Evolutionary conservation across 2,113 vertebrate genomes (phyloP).

Genomic region (Petroica traversi): DNA sequence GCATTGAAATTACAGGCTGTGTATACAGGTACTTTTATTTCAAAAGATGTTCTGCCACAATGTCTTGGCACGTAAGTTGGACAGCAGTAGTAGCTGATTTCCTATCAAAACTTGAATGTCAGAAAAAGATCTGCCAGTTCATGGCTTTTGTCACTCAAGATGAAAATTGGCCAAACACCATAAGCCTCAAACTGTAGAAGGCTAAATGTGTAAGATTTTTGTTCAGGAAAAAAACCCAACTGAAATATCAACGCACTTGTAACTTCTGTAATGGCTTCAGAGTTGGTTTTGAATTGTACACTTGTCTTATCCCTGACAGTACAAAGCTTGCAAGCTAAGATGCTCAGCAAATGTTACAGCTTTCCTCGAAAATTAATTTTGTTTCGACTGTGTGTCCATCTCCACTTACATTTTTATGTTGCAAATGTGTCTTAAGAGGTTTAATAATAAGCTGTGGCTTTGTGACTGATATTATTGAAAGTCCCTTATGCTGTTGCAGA

Average conservation of each 20-base stretch:
- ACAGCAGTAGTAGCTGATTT: neutral
- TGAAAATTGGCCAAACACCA: neutral
- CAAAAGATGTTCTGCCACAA: neutral
- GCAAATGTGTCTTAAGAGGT: neutral
- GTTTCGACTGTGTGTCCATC: neutral
- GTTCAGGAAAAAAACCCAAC: neutral
- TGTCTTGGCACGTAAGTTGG: neutral
- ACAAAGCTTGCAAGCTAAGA: neutral
- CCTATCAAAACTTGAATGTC: neutral
- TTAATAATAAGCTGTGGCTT: neutral
- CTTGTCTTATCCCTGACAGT: neutral
- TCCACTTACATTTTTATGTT: neutral
- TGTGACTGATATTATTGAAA: neutral
- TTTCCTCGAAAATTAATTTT: neutral
- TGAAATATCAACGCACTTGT: neutral
- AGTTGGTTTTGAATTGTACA: neutral
- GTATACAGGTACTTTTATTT: neutral
- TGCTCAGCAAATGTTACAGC: neutral
- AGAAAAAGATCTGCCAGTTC: neutral
- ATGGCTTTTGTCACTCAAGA: neutral
- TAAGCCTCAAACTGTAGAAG: neutral
- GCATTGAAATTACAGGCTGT: neutral
- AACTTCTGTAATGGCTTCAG: neutral
- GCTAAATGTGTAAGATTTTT: neutral
- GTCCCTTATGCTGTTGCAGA: neutral